Base-by-base conservation (phyloP, 2,797 vertebrate species). In the Channa striata region DNA sequence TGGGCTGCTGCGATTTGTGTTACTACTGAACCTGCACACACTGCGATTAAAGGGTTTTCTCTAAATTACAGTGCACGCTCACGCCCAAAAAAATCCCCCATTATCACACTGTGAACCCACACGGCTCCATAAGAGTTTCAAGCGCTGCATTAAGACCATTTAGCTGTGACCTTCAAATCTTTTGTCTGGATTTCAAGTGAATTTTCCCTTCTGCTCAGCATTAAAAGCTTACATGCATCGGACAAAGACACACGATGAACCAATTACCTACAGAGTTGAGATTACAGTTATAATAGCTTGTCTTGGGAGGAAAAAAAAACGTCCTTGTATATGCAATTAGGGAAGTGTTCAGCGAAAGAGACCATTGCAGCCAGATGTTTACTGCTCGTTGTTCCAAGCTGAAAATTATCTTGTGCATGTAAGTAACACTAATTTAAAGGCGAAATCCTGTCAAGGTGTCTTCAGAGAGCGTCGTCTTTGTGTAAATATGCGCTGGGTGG, bases 1-100 rank as follows among this genome's bases (percentile, higher is more conserved):
- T 59, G 58, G 42, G 66, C 63, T 59, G 54, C 63, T 46, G 59
- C 51, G 51, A 54, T 67, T 64, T 71, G 43, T 52, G 57, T 57
- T 25, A 50, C 58, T 57, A 52, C 11, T 57, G 48, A 59, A 40
- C 50, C 52, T 53, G 19, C 48, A 59, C 48, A 67, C 59, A 68
- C 1, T 61, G 68, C 60, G 86, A 73, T 82, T 82, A 89, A 60
- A 64, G 12, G 17, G 62, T 62, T 84, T 78, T 62, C 36, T 4
- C 25, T 30, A 6, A 56, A 65, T 71, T 40, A 65, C 34, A 42
- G 39, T 5, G 0, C 12, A 12, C 12, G 39, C 52, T 63, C 34
- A 64, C 33, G 1, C 16, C 53, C 11, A 14, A 21, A 66, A 58
- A 58, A 72, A 39, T 11, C 0, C 9, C 25, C 12, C 2, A 30